Base-by-base conservation (phyloP, 2,888 invertebrate genomes). In the Lasioglossum villosulum region DNA sequence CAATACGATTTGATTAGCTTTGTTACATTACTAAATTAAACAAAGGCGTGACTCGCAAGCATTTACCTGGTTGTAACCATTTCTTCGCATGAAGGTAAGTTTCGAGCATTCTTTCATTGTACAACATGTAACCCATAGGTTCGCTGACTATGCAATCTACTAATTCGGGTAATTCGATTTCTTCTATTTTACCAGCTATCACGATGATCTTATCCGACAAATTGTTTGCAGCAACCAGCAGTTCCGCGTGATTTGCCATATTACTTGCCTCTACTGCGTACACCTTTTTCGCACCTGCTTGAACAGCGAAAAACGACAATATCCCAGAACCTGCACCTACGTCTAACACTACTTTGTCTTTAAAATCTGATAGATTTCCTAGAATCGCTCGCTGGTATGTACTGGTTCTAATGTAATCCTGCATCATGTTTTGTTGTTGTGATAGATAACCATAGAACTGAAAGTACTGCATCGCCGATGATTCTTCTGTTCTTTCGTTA, bases 41-140 rank as follows among this genome's bases (percentile, higher is more conserved):
- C 34, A 42, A 12, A 12, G 14, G 30, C 6, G 68, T 30, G 8
- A 4, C 79, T 48, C 2, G n/a, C n/a, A 48, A 10, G 34, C 39
- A 45, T 73, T 90, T 97, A 94, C 96, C 96, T 37, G 98, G 98
- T 95, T 97, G 97, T 63, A 99, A 96, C 99, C 99, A 99, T 95
- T 99, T 99, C 94, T 99, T 99, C 5, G 99, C 99, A 96, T 99
- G 99, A 86, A 99, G 96, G 96, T 99, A 99, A 0, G 99, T 99
- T 96, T 99, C 99, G 91, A 99, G 96, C 99, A 99, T 99, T 88
- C 99, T 96, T 95, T 99, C 99, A 96, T 99, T 99, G 95, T 99
- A 99, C 81, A 99, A 96, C 99, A 99, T 99, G 95, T 99, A 99
- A n/a, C 99, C 99, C 99, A 99, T 99, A 0, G 99, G 99, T 95